These are phyloP conservation scores for Ciconia boyciana DNA, from an alignment of 2,113 vertebrate genomes.

Conservation along the genomic window DNA sequence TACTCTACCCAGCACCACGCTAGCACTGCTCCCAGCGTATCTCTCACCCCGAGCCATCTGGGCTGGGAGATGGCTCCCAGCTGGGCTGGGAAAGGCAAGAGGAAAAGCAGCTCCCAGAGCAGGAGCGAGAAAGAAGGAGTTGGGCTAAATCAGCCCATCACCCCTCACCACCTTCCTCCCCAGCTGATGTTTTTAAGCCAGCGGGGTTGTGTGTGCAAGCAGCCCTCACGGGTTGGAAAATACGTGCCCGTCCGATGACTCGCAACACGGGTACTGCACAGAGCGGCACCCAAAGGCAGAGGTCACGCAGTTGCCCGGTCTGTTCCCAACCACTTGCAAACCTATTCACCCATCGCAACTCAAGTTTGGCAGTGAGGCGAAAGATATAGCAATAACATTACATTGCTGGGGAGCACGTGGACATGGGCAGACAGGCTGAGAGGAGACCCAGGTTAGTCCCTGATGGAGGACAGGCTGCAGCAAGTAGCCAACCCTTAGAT, in stretches of 20 bases:
- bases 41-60: too few relatives aligned
- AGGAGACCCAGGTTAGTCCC: neutral
- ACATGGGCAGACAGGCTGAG: rapidly evolving
- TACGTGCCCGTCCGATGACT: rapidly evolving
- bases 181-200: neutral
- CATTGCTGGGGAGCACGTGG: rapidly evolving
- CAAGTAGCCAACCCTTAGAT: neutral
- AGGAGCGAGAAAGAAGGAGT: neutral
- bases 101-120: neutral
- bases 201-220: neutral
- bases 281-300: neutral
- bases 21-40: rapidly evolving
- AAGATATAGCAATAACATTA: rapidly evolving
- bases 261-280: rapidly evolving
- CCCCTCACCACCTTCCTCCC: neutral
- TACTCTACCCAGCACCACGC: neutral
- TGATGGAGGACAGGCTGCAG: neutral
- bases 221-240: neutral
- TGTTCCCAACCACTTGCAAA: neutral
- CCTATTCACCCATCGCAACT: neutral
- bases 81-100: neutral
- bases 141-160: neutral
- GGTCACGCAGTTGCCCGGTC: rapidly evolving
- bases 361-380: rapidly evolving
- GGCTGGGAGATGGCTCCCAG: neutral